Evolutionary conservation across 1,140 invertebrate genomes (phyloP), one percentile per base, ranked within the genome.

Genomic region (Sesamia nonagrioides): DNA sequence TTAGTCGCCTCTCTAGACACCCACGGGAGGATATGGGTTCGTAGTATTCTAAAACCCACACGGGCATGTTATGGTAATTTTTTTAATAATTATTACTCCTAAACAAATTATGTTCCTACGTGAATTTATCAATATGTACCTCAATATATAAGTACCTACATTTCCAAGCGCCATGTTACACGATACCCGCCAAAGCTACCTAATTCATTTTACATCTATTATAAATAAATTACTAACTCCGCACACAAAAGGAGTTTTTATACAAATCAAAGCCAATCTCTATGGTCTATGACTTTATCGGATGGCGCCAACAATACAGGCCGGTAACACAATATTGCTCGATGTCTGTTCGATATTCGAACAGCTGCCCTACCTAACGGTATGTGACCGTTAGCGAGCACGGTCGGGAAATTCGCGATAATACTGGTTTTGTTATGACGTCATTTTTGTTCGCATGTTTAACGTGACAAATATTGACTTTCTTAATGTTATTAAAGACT

Each of bases 381-480:
- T 58, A 69, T 63, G 56, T 37, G 58, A 75, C 73, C 73, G 73
- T 75, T 75, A 75, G 17, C 17, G 56, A 15, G 37, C 73, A 50
- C 42, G 58, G 60, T 63, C 73, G 73, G 73, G 56, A 63, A 75
- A 75, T 63, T 75, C n/a, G n/a, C 73, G 40, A 63, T 48, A n/a
- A 6, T 7, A 63, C 73, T 63, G 27, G 42, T 63, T 75, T 75
- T 58, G 52, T 27, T 7, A 15, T 71, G 68, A 71, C 27, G 27
- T 71, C 66, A 48, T 50, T 40, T 8, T 48, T 17, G 63, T 27
- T 48, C 13, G 37, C 15, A 37, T 17, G 42, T 68, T 45, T 48
- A 21, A 8, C 27, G 17, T 15, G 2, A 50, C 15, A 50, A 15
- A 13, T 5, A 13, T 13, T n/a, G 45, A 6, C 9, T 50, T 50